Evolutionary conservation across 2,888 invertebrate species (phyloP).

Genomic region (Dione vanillae): DNA sequence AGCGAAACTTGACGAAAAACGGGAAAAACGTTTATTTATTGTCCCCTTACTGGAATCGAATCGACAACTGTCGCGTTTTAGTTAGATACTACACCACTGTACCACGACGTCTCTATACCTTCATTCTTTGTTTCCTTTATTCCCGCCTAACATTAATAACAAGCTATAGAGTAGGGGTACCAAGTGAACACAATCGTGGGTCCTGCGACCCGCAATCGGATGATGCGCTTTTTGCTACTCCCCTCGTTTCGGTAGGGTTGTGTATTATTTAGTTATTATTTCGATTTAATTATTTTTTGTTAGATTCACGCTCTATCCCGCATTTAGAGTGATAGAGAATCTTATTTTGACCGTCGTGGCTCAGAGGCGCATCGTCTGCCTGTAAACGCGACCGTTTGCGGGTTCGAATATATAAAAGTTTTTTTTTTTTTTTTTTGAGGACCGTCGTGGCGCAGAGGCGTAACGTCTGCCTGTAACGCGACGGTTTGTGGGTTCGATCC

Average conservation of each 20-base stretch:
- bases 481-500: too few species aligned
- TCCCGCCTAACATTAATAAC: constrained; percentile 8
- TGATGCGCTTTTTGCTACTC: constrained; percentile 73
- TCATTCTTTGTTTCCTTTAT: background rate
- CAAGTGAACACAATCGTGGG: constrained; percentile 53
- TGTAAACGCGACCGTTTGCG: too few species aligned
- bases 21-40: too few species aligned
- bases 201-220: constrained; percentile 68
- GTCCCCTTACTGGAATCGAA: background rate
- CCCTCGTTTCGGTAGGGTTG: constrained; percentile 55
- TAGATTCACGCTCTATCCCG: background rate
- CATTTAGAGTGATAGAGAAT: too few species aligned
- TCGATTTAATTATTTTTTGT: background rate
- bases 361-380: too few species aligned
- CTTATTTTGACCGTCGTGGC: too few species aligned
- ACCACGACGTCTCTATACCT: background rate
- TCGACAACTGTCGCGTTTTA: background rate
- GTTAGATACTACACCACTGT: background rate
- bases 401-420: too few species aligned
- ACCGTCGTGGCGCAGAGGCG: too few species aligned
- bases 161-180: constrained; percentile 24
- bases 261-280: constrained; percentile 4
- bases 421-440: too few species aligned
- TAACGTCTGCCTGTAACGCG: too few species aligned
- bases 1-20: too few species aligned